phyloP scores from a whole-genome alignment of 2,113 vertebrate species.

The Raja brachyura region DNA sequence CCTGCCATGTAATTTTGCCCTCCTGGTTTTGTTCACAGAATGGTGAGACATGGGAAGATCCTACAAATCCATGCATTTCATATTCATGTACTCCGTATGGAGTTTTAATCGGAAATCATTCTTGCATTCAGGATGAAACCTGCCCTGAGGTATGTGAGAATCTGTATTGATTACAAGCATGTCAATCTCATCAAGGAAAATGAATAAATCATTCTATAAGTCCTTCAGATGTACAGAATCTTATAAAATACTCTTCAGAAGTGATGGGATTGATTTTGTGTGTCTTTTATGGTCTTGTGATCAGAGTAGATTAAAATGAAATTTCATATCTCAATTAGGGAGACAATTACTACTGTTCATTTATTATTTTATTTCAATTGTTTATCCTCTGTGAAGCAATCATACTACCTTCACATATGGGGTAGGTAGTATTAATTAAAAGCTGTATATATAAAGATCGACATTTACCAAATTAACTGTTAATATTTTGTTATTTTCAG shows the following conservation, averaged over 20 bases:
- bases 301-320: not conserved
- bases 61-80: not conserved
- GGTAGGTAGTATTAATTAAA: too few relatives aligned
- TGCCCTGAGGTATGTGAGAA: constrained; percentile 7
- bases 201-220: not conserved
- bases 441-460: constrained; percentile 1
- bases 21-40: not conserved
- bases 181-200: not conserved
- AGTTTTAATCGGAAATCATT: not conserved
- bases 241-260: not conserved
- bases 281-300: not conserved
- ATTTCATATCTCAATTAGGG: not conserved
- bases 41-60: not conserved
- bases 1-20: not conserved
- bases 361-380: not conserved
- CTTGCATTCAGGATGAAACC: not conserved
- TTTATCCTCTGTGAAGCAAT: not conserved
- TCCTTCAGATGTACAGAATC: not conserved
- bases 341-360: not conserved
- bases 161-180: not conserved
- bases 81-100: not conserved
- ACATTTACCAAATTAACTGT: not conserved
- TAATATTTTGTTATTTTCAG: not conserved
- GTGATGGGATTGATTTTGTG: too few relatives aligned
- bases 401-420: not conserved